Evolutionary conservation across 2,888 invertebrate species (phyloP).

Genomic region (Tolmerus cingulatus): DNA sequence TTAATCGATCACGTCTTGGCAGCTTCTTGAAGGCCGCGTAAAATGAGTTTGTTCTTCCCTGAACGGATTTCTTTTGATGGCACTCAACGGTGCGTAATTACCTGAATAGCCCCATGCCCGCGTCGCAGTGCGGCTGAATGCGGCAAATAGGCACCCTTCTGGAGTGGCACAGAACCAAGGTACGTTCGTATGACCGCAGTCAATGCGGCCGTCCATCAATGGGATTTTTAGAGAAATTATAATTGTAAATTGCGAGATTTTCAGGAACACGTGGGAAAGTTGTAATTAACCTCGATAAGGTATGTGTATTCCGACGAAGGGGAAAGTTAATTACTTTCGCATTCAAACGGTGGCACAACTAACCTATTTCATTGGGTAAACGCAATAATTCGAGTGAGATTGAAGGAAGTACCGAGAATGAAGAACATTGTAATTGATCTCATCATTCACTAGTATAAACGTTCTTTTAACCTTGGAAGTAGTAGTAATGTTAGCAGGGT

Average conservation of each 20-base stretch:
- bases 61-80: conserved; percentile 14
- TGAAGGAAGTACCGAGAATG: not conserved
- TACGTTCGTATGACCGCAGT: not conserved
- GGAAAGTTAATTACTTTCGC: conserved; percentile 29
- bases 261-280: not conserved
- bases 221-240: conserved; percentile 19
- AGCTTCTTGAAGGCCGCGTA: conserved; percentile 5
- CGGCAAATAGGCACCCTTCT: not conserved
- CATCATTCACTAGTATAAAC: not conserved
- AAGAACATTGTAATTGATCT: not conserved
- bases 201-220: not conserved
- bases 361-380: not conserved
- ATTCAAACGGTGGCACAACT: not conserved
- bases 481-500: not conserved
- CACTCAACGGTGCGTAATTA: conserved; percentile 22
- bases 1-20: conserved; percentile 28
- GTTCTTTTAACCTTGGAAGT: not conserved
- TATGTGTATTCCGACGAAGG: not conserved
- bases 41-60: conserved; percentile 10
- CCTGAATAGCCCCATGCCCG: conserved; percentile 1
- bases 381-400: not conserved
- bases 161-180: not conserved
- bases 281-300: conserved; percentile 9
- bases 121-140: not conserved
- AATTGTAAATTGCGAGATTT: conserved; percentile 17